These are phyloP conservation scores for Zaprionus capensis DNA, from an alignment of 1,140 invertebrate species.

Conservation along the genomic window DNA sequence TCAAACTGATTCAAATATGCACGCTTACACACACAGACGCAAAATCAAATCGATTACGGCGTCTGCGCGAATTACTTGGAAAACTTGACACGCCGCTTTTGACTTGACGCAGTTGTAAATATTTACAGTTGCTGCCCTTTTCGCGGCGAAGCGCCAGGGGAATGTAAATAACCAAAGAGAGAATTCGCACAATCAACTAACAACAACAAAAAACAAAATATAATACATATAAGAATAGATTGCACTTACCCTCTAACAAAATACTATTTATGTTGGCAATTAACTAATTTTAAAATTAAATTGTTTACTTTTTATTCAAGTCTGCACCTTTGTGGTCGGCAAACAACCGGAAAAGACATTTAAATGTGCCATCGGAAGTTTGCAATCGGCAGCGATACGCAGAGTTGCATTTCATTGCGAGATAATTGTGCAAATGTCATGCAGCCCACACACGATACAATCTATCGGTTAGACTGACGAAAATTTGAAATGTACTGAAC, in stretches of 20 bases:
- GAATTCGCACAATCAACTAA: not conserved
- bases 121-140: not conserved
- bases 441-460: not conserved
- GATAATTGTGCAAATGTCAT: no score
- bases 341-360: slow-evolving; percentile 7
- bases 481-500: not conserved
- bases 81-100: slow-evolving; percentile 2
- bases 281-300: not conserved
- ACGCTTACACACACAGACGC: not conserved
- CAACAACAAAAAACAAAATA: not conserved
- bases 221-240: not conserved
- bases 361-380: not conserved
- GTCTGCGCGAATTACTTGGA: slow-evolving; percentile 24
- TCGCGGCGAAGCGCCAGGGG: not conserved
- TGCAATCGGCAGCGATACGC: not conserved
- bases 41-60: not conserved
- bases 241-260: not conserved
- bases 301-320: not conserved
- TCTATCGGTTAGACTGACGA: no score
- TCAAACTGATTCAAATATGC: not conserved
- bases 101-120: slow-evolving; percentile 4
- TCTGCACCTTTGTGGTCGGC: not conserved
- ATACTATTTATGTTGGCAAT: not conserved
- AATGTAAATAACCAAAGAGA: not conserved
- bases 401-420: slow-evolving; percentile 4